These are phyloP conservation scores for Caenorhabditis briggsae DNA, from an alignment of 1,140 invertebrate genomes.

Conservation along the genomic window DNA sequence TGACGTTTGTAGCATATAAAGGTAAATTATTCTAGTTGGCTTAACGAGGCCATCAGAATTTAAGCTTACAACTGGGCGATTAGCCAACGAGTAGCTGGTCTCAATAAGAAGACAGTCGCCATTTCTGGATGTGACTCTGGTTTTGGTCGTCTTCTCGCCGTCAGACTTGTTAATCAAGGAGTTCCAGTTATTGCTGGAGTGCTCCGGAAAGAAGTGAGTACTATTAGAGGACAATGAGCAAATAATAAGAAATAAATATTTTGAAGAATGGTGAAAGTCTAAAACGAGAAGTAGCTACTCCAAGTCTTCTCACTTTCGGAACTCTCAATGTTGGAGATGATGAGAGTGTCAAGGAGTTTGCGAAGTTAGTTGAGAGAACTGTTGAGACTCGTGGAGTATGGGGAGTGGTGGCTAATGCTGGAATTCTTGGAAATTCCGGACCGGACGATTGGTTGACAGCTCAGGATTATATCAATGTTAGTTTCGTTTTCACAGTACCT, in stretches of 20 bases:
- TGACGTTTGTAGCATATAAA: not conserved
- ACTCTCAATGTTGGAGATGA: slow-evolving; percentile 57
- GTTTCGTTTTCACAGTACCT: no score
- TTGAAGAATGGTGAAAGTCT: slow-evolving; percentile 60
- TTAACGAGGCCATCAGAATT: not conserved
- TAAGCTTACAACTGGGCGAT: not conserved
- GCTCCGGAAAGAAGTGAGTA: slow-evolving; percentile 51
- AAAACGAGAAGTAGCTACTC: slow-evolving; percentile 25
- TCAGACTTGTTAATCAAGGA: slow-evolving; percentile 57
- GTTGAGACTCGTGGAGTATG: slow-evolving; percentile 52
- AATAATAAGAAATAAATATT: not conserved
- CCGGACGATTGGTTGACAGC: slow-evolving; percentile 60
- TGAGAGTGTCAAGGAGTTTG: slow-evolving; percentile 56
- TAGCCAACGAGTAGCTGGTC: not conserved
- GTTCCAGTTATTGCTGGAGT: slow-evolving; percentile 61
- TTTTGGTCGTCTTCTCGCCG: slow-evolving; percentile 58
- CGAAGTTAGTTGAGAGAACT: slow-evolving; percentile 46
- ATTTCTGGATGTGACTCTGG: slow-evolving; percentile 64
- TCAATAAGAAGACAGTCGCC: slow-evolving; percentile 51
- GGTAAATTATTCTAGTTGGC: not conserved
- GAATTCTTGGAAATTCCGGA: slow-evolving; percentile 60
- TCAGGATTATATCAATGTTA: slow-evolving; percentile 60
- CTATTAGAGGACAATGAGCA: not conserved
- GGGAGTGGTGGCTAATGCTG: slow-evolving; percentile 62
- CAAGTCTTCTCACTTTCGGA: slow-evolving; percentile 38